A percentile compares a stretch with the other conserved stretches of the same genome.
These are phyloP conservation scores for Metridium senile DNA, from an alignment of 92 coral and sea anemone species.

Conservation along the genomic window DNA sequence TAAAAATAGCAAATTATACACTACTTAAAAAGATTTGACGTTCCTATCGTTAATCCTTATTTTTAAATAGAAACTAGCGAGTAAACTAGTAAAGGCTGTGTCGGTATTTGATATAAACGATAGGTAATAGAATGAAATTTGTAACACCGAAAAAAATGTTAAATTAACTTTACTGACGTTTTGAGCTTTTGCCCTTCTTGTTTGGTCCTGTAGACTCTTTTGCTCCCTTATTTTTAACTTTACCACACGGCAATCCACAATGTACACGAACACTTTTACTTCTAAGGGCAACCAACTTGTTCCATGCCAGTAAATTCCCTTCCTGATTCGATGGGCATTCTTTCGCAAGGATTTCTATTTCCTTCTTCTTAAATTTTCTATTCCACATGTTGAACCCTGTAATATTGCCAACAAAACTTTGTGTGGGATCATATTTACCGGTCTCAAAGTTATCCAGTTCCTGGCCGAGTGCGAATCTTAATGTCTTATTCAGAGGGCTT, in stretches of 20 bases:
- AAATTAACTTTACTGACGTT: no score
- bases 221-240: no score
- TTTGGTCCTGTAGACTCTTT: no score
- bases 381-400: slow-evolving; percentile 16
- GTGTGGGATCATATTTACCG: neutral
- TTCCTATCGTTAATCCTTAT: no score
- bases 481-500: neutral
- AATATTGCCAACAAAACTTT: slow-evolving; percentile 6
- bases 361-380: neutral
- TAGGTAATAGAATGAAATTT: no score
- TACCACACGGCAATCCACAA: slow-evolving; percentile 6
- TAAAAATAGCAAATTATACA: no score
- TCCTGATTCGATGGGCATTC: neutral
- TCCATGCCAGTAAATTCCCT: slow-evolving; percentile 6
- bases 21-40: no score
- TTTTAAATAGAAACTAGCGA: no score
- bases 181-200: no score
- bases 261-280: neutral
- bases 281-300: neutral
- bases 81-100: no score
- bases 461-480: neutral
- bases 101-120: no score
- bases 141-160: no score
- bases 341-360: neutral
- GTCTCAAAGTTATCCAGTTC: neutral